phyloP scores from a whole-genome alignment of 2,797 vertebrate genomes.

The Acrocephalus scirpaceus region DNA sequence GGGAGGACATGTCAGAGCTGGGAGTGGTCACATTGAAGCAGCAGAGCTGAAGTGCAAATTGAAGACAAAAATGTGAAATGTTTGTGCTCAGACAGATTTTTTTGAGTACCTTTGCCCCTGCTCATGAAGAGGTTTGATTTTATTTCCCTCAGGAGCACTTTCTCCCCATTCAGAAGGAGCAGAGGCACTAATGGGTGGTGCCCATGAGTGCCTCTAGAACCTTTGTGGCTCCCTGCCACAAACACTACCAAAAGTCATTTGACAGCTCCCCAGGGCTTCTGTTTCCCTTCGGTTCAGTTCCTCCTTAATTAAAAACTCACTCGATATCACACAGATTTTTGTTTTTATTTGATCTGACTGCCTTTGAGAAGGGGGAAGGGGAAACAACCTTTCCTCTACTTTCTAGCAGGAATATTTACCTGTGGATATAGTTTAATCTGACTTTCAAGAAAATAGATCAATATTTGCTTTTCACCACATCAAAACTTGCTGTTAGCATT shows the following conservation, averaged over 20 bases:
- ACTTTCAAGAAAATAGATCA: conserved; percentile 44
- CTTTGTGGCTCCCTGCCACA: neutral
- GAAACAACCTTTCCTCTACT: conserved; percentile 1
- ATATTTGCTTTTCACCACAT: conserved; percentile 37
- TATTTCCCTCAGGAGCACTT: neutral
- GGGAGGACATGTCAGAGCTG: neutral
- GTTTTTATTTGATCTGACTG: neutral
- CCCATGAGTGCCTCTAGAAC: neutral
- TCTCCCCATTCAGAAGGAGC: neutral
- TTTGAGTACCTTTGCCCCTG: neutral
- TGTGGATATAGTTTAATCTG: neutral
- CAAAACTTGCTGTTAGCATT: neutral
- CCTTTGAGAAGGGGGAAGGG: neutral
- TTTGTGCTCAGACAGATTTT: neutral
- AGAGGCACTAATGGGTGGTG: neutral
- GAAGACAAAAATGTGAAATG: neutral
- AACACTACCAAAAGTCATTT: neutral
- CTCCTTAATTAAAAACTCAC: conserved; percentile 12
- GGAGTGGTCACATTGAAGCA: fast-evolving
- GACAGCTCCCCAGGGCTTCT: neutral
- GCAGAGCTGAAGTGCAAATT: neutral
- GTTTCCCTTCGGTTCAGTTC: neutral
- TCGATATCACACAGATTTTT: neutral
- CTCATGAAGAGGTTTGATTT: neutral
- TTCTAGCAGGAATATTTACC: conserved; percentile 20